Evolutionary conservation across 2,797 vertebrate species (phyloP), one percentile per base, ranked within the genome.

Genomic region (Anguilla obscura): DNA sequence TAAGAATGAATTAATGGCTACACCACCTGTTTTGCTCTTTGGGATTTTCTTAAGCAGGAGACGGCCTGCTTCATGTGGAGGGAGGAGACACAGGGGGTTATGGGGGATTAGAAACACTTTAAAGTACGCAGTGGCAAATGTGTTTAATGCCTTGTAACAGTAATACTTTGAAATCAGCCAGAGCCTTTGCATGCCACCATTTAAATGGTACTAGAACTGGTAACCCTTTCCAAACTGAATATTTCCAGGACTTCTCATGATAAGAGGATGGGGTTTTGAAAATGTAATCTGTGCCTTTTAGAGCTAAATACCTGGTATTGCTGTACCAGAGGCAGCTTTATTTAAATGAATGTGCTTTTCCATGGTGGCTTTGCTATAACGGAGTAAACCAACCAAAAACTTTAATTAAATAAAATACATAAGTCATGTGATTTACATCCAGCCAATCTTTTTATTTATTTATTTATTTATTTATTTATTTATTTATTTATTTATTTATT

Each of bases 141-240:
- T 80, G 76, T 82, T n/a, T 24, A 82, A 82, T 45, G 2, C 79
- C 79, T 48, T 82, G 79, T 50, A 50, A 82, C 45, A n/a, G 74
- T 36, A 76, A 71, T 27, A 71, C 36, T 36, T 76, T 76, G 12
- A 76, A 76, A 76, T 76, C 74, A 76, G 30, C 3, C 33, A 18
- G 27, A 30, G n/a, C 10, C 18, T 76, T 76, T 76, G 40, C 45
- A 82, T 24, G 21, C 79, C 40, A 50, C 33, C 79, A 82, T 82
- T 82, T 7, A 82, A 82, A 50, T 82, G 3, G 27, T 30, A 16
- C 79, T 50, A n/a, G 24, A 2, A 24, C 79, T 8, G 79, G 71
- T 76, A 36, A 40, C 74, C 30, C 79, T 50, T 79, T 7, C 40
- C 8, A 50, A 50, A 24, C 79, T 10, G 9, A 50, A 48, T 50